Percentiles rank a stretch among this genome's conserved stretches.
Conservation (phyloP, 2,797 vertebrate genomes). For the Aselliscus stoliczkanus region DNA sequence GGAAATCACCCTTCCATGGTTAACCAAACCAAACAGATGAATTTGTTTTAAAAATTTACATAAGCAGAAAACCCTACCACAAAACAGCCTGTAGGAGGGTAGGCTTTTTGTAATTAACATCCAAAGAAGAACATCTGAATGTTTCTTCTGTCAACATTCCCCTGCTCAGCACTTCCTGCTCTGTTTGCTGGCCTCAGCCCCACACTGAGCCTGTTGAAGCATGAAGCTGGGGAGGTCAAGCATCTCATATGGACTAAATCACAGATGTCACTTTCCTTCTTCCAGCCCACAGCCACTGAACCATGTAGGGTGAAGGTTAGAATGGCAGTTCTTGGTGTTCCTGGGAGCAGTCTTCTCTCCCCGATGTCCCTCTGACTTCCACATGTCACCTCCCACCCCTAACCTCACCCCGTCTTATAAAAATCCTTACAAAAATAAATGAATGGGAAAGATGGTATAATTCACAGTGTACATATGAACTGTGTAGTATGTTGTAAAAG, state of each 20-base stretch:
- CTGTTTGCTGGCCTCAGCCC: not conserved
- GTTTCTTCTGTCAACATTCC: not conserved
- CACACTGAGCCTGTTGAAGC: slow-evolving; percentile 46
- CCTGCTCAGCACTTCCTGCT: not conserved
- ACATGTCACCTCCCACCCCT: not conserved
- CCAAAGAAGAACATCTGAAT: not conserved
- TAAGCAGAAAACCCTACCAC: slow-evolving; percentile 40
- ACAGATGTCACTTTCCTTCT: slow-evolving; percentile 50
- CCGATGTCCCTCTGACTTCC: not conserved
- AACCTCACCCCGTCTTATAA: not conserved
- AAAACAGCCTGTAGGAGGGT: not conserved
- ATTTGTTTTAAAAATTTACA: slow-evolving; percentile 50
- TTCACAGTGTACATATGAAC: not conserved
- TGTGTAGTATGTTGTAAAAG: slow-evolving; percentile 37
- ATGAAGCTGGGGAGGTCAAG: slow-evolving; percentile 55
- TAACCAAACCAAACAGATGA: slow-evolving; percentile 18
- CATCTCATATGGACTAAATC: slow-evolving; percentile 50
- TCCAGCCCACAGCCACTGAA: slow-evolving; percentile 38
- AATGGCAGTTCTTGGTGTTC: slow-evolving; percentile 41
- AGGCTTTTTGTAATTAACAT: slow-evolving; percentile 11
- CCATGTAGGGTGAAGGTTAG: slow-evolving; percentile 50
- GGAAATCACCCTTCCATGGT: not conserved
- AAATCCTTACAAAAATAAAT: slow-evolving; percentile 26
- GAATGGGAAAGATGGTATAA: not conserved
- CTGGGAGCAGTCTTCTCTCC: slow-evolving; percentile 16